Base-by-base conservation (phyloP, 2,888 invertebrate genomes). In the Hirtodrosophila histrioides region DNA sequence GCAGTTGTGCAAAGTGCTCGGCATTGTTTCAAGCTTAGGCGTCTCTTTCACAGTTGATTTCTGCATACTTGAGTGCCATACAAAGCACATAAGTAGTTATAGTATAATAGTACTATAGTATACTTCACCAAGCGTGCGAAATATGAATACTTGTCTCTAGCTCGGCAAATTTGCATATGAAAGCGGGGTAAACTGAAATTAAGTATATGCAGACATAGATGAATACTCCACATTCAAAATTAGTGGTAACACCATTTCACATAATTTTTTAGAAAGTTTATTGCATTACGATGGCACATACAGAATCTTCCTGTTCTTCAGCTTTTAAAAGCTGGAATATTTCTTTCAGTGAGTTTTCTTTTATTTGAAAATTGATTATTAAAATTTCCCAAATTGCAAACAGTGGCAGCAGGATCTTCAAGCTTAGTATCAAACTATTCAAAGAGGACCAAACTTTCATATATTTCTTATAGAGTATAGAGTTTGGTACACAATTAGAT, bases 21-120 rank as follows among this genome's bases (percentile, higher is more conserved):
- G 80, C 66, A 80, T 81, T 81, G 81, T 84, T 84, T 78, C 75
- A 68, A 60, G 58, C 78, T 75, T 68, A 50, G 53, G 23, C 68
- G 39, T 44, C 54, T 71, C 54, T 67, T 71, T 61, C 57, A 67
- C 72, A 68, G 51, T 65, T 62, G 61, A 69, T 69, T 64, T 69
- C 54, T 73, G 74, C 74, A 71, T 54, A 45, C 37, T 39, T 24
- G 43, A 69, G 37, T 11, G 12, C 41, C 46, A 45, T 27, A 64
- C 36, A 61, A 51, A 27, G 31, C 11, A 17, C 11, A 10, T 57
- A 17, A 31, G 9, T 27, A 27, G 5, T 40, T 40, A 36, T 39
- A 45, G 12, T 8, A 24, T 12, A 36, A 4, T 11, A 17, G 17
- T 10, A 49, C 37, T 29, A 35, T 17, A 58, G 17, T 17, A 17